Evolutionary conservation across 2,113 vertebrate species (phyloP).

Genomic region (Alouatta palliata): DNA sequence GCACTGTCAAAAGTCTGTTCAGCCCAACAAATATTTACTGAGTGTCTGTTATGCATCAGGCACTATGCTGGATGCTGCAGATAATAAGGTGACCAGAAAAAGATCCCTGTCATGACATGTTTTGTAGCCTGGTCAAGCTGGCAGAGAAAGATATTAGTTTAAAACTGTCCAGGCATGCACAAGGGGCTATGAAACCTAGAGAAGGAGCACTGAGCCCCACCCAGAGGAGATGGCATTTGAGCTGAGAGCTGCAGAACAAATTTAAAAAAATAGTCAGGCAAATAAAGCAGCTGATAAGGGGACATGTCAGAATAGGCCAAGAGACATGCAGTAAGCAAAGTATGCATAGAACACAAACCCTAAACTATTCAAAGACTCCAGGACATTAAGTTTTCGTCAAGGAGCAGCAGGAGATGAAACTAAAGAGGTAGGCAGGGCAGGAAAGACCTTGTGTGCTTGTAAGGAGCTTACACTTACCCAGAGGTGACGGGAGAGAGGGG

Average conservation of each 20-base stretch:
- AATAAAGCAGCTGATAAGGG: neutral
- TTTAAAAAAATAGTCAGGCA: neutral
- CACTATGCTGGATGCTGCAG: neutral
- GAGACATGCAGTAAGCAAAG: neutral
- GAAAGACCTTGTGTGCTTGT: neutral
- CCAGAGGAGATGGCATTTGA: neutral
- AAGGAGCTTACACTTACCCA: constrained; percentile 10
- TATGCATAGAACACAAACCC: neutral
- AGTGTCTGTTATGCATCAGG: neutral
- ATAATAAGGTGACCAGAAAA: neutral
- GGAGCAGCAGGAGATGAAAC: neutral
- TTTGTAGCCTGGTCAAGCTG: neutral
- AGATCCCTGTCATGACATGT: neutral
- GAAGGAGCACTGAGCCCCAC: neutral
- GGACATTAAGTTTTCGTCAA: neutral
- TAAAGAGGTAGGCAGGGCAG: neutral
- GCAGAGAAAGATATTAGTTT: neutral
- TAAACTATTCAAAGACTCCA: neutral
- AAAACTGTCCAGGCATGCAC: neutral
- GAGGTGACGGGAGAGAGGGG: neutral
- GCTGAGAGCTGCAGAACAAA: neutral
- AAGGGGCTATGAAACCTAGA: neutral
- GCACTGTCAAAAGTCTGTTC: neutral
- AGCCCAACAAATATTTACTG: constrained; percentile 14
- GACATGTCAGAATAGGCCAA: neutral